Evolutionary conservation across 2,113 vertebrate species (phyloP).

Genomic region (Psammodynastes pulverulentus): DNA sequence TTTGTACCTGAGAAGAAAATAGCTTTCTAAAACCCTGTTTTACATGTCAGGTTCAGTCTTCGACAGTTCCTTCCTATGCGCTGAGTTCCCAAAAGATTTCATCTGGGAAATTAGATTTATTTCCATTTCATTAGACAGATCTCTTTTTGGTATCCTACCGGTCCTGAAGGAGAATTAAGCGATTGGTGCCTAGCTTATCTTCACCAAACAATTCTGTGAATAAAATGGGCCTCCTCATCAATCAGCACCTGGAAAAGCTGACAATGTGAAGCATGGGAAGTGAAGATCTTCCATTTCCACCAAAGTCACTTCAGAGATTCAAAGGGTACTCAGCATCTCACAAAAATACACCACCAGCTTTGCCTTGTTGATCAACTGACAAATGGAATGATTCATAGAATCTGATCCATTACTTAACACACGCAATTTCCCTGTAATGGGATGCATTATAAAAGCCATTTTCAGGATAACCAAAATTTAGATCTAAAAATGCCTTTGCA

Average conservation of each 20-base stretch:
- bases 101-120: neutral
- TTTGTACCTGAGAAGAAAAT: conserved; percentile 25
- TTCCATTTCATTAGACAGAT: neutral
- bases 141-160: neutral
- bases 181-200: neutral
- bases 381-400: conserved; percentile 24
- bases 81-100: neutral
- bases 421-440: conserved; percentile 5
- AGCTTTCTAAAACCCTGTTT: neutral
- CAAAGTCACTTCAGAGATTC: neutral
- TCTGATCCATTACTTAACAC: conserved; percentile 35
- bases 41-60: conserved; percentile 18
- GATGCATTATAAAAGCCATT: conserved; percentile 34
- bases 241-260: neutral
- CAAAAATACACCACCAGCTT: neutral
- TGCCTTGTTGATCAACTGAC: neutral
- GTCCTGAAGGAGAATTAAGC: neutral
- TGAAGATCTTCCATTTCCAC: neutral
- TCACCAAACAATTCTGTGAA: neutral
- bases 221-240: neutral
- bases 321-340: neutral
- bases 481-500: conserved; percentile 48
- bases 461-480: conserved; percentile 49
- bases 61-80: neutral
- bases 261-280: neutral